Evolutionary conservation across 1,140 invertebrate species (phyloP), one percentile per base, ranked within the genome.

Genomic region (Philopotamus ludificatus): DNA sequence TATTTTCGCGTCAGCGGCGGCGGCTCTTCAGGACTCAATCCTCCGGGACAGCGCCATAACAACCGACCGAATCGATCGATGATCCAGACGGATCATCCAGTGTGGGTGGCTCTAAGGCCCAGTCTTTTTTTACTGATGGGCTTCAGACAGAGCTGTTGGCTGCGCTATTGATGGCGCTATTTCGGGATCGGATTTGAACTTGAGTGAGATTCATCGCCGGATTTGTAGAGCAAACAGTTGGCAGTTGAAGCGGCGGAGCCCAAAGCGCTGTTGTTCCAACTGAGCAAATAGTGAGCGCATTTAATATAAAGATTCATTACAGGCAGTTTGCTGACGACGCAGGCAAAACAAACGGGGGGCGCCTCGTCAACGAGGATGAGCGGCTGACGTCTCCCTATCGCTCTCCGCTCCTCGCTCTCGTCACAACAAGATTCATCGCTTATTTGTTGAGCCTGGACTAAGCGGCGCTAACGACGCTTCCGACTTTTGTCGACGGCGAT

Each of bases 271-370:
- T 64, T 68, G 54, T 64, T 60, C 12, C 66, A 68, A 64, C 61
- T 64, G 53, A 63, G 26, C 66, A 68, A 68, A 68, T 68, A 64
- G 26, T 12, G 66, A n/a, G 23, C 54, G 66, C 55, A 64, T 66
- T 66, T 66, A 66, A 60, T 66, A 61, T 66, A 68, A 68, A 68
- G 61, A 68, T 59, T 64, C 62, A 68, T 68, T 64, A 64, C 54
- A 15, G 54, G 42, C 4, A 34, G 16, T 41, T 25, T 63, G 61
- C 20, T 42, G 28, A 23, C 39, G 49, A 25, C 12, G 3, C 15
- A 10, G 53, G 16, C 53, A 21, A 26, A 49, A 28, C 15, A 62
- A 51, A 44, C 23, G 18, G 16, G 23, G 21, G 12, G 39, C 18
- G 2, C 16, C 41, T 23, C 42, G 41, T 45, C 58, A 45, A 47